phyloP scores from a whole-genome alignment of 2,888 invertebrate species.

The Dorcus parallelipipedus region DNA sequence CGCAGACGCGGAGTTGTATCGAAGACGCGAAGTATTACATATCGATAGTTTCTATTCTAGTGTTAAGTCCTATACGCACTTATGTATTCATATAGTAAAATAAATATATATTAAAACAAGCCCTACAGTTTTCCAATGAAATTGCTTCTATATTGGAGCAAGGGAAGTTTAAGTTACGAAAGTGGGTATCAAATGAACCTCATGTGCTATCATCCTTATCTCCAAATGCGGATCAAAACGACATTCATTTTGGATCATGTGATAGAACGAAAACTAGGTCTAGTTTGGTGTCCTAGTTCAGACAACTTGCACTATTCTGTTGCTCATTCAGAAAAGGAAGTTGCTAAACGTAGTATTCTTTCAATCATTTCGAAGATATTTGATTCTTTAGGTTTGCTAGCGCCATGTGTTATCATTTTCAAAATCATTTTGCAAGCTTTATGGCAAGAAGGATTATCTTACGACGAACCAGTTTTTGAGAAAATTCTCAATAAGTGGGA shows the following conservation, averaged over 20 bases:
- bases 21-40: no score
- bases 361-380: neutral
- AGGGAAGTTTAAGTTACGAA: conserved; percentile 16
- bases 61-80: no score
- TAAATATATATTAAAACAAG: no score
- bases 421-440: neutral
- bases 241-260: no score
- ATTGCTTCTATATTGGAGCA: neutral
- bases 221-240: no score
- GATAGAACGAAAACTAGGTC: neutral
- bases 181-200: conserved; percentile 18
- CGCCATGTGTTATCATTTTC: neutral
- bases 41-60: no score
- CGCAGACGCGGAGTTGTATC: no score
- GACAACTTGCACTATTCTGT: neutral
- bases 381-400: conserved; percentile 3
- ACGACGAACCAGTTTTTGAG: no score
- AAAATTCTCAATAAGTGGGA: no score
- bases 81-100: no score
- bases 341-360: conserved; percentile 1
- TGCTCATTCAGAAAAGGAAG: neutral
- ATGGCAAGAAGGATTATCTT: no score
- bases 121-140: neutral
- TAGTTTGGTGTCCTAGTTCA: neutral
- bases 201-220: neutral